phyloP scores from a whole-genome alignment of 30 jellyfish, hydroid and myxozoan species.

The Aurelia sp. region DNA sequence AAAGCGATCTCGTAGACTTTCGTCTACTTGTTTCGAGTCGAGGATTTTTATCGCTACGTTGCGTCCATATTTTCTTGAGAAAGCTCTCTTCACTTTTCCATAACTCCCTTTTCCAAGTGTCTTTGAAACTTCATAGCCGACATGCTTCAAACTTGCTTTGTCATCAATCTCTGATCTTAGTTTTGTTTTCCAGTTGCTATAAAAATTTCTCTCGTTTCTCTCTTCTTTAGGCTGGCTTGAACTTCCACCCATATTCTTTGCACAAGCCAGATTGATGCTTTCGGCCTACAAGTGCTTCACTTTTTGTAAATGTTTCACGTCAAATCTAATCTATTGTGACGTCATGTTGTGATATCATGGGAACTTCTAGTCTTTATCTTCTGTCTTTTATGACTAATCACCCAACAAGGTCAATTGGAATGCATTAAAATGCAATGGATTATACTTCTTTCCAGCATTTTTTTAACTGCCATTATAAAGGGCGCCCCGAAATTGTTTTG shows the following conservation, averaged over 20 bases:
- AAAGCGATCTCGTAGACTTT: conserved; percentile 13
- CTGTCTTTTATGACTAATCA: too few species aligned
- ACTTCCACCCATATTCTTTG: conserved; percentile 40
- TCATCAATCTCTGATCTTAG: conserved; percentile 24
- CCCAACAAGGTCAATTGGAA: too few species aligned
- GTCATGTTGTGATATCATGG: too few species aligned
- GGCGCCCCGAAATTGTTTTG: too few species aligned
- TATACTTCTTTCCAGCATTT: too few species aligned
- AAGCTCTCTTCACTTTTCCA: conserved; percentile 79
- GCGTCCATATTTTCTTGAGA: conserved; percentile 30
- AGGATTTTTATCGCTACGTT: conserved; percentile 69
- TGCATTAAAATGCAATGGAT: too few species aligned
- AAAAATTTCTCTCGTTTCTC: not conserved
- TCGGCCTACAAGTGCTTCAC: too few species aligned
- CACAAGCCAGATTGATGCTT: too few species aligned
- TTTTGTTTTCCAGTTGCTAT: not conserved
- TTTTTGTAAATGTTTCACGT: too few species aligned
- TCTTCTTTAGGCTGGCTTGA: conserved; percentile 11
- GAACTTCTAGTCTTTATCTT: too few species aligned
- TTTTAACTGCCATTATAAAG: too few species aligned
- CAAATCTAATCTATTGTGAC: too few species aligned
- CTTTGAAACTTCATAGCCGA: conserved; percentile 51
- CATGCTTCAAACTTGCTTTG: conserved; percentile 23
- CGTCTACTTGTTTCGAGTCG: conserved; percentile 5
- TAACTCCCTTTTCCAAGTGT: conserved; percentile 76